These are phyloP conservation scores for Cyclopterus lumpus DNA, from an alignment of 2,797 vertebrate genomes.

Conservation along the genomic window DNA sequence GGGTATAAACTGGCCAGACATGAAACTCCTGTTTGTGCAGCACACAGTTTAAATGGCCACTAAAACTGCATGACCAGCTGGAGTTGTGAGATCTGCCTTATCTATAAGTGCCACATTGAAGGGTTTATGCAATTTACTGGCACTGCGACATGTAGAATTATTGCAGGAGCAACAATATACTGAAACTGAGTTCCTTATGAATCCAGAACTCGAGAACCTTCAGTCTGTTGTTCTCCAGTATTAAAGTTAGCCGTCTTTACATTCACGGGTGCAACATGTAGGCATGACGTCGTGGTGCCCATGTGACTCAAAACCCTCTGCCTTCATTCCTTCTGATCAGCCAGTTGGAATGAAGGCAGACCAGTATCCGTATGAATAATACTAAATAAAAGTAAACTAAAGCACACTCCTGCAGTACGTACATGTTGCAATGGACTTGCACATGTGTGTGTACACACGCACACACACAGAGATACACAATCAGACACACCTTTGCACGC, in stretches of 20 bases:
- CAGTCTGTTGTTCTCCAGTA: neutral
- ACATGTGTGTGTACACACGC: neutral
- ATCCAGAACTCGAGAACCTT: neutral
- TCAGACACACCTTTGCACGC: constrained; percentile 53
- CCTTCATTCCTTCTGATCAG: too few species aligned
- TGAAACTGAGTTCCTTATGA: neutral
- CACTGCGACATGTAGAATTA: neutral
- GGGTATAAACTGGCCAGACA: constrained; percentile 8
- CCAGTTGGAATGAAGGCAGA: too few species aligned
- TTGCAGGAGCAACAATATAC: constrained; percentile 11
- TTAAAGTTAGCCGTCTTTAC: too few species aligned
- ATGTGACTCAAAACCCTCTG: neutral
- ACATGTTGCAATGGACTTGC: neutral
- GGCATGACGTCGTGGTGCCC: too few species aligned
- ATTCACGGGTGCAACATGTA: too few species aligned
- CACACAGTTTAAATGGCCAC: neutral
- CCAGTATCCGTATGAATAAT: too few species aligned
- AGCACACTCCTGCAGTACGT: too few species aligned
- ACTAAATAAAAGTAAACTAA: too few species aligned
- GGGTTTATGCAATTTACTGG: neutral
- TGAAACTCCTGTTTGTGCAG: constrained; percentile 28
- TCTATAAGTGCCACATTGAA: neutral
- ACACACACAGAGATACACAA: neutral
- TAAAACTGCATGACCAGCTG: neutral
- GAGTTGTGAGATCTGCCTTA: neutral